A percentile compares a stretch with the other conserved stretches of the same genome.
Evolutionary conservation across 2,888 invertebrate genomes (phyloP).

Genomic region (Dilophus febrilis): DNA sequence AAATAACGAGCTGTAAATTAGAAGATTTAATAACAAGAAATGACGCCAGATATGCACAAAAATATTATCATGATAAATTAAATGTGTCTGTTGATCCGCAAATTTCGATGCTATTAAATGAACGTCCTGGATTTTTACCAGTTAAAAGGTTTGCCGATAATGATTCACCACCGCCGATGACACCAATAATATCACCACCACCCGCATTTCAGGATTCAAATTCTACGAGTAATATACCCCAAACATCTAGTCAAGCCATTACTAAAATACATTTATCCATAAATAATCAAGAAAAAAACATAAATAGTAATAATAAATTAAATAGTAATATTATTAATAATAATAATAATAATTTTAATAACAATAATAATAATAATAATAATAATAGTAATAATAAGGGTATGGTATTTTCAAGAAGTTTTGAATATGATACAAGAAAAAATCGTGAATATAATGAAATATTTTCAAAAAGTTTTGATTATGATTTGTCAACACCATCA

Average conservation of each 20-base stretch:
- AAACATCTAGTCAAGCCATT: conserved; percentile 4
- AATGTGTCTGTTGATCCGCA: conserved; percentile 20
- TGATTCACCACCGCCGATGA: conserved; percentile 44
- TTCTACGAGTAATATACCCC: conserved; percentile 9
- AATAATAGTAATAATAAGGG: conserved; percentile 16
- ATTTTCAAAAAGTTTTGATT: conserved; percentile 30
- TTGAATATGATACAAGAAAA: conserved; percentile 28
- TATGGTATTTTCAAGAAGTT: conserved; percentile 30
- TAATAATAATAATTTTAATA: conserved; percentile 14
- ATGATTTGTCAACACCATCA: conserved; percentile 18
- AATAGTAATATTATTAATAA: conserved; percentile 11
- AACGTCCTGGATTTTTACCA: conserved; percentile 28
- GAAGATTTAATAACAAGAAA: conserved; percentile 29
- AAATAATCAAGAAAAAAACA: conserved; percentile 8
- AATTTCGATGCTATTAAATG: conserved; percentile 25
- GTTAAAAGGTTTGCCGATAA: conserved; percentile 24
- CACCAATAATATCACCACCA: conserved; percentile 51
- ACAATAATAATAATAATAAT: not conserved
- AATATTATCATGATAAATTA: not conserved
- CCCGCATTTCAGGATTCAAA: conserved; percentile 47
- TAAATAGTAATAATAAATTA: conserved; percentile 12
- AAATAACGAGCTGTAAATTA: conserved; percentile 21
- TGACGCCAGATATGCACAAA: conserved; percentile 17
- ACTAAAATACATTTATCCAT: not conserved
- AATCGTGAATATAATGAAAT: conserved; percentile 25